phyloP scores from a whole-genome alignment of 2,113 vertebrate genomes.

The Chaetops frenatus region DNA sequence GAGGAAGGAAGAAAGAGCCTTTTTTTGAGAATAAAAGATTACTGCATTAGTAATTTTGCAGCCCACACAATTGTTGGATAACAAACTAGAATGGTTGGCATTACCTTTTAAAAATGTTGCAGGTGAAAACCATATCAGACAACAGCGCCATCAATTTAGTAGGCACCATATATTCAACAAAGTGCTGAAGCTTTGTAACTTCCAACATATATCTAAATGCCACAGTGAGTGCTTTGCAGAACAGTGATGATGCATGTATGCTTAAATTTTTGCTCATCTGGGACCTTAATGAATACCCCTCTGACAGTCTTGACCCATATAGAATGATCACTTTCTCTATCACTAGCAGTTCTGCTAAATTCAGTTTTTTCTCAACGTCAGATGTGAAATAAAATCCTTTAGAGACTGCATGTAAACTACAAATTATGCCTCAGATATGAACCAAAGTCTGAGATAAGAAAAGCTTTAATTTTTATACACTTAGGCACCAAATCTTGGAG shows the following conservation, averaged over 20 bases:
- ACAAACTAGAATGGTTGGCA: not conserved
- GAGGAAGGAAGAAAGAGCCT: not conserved
- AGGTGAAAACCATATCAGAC: not conserved
- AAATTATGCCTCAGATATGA: conserved; percentile 9
- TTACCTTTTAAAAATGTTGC: not conserved
- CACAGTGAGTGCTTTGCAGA: not conserved
- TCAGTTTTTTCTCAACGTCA: not conserved
- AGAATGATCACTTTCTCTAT: not conserved
- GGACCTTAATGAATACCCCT: not conserved
- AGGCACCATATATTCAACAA: not conserved
- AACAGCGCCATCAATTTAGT: not conserved
- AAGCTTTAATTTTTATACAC: not conserved
- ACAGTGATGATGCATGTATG: not conserved
- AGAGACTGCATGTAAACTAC: not conserved
- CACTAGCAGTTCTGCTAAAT: not conserved
- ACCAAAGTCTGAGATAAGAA: not conserved
- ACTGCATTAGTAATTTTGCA: not conserved
- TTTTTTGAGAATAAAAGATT: not conserved
- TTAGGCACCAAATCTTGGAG: not conserved
- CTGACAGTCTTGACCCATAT: not conserved
- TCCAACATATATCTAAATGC: not conserved
- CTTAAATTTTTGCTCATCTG: not conserved
- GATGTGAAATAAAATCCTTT: not conserved
- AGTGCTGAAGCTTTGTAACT: not conserved
- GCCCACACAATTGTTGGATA: not conserved